A percentile compares a stretch with the other conserved stretches of the same genome.
phyloP scores from a whole-genome alignment of 2,113 vertebrate species.

The Hypomesus transpacificus region DNA sequence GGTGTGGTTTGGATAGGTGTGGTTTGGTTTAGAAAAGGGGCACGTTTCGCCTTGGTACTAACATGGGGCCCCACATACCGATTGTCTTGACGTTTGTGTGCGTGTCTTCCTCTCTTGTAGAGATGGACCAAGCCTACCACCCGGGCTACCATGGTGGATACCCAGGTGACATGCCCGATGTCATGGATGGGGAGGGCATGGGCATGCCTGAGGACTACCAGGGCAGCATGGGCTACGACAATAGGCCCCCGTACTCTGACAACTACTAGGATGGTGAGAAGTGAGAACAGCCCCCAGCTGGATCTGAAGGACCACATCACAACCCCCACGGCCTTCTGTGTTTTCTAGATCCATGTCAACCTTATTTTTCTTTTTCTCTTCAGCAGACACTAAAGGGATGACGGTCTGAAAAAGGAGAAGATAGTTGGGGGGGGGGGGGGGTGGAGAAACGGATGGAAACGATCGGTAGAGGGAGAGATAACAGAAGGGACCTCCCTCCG shows the following conservation, averaged over 20 bases:
- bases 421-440: conserved; percentile 9
- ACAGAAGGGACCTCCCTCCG: conserved; percentile 42
- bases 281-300: not conserved
- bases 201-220: conserved; percentile 50
- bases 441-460: conserved; percentile 24
- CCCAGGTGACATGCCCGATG: conserved; percentile 33
- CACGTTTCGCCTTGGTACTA: too few species aligned
- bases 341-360: not conserved
- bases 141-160: conserved; percentile 17
- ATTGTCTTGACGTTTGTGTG: not conserved
- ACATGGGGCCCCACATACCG: too few species aligned
- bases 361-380: not conserved
- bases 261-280: conserved; percentile 57
- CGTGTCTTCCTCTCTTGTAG: conserved; percentile 45
- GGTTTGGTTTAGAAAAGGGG: too few species aligned
- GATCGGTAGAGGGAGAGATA: conserved; percentile 7
- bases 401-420: not conserved
- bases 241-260: conserved; percentile 30
- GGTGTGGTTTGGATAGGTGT: too few species aligned
- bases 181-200: conserved; percentile 22
- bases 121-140: conserved; percentile 48
- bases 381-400: conserved; percentile 27
- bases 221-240: conserved; percentile 30
- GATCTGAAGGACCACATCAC: too few species aligned
- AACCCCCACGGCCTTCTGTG: too few species aligned